Percentiles rank a stretch among this genome's conserved stretches.
These are phyloP conservation scores for Toxotes jaculatrix DNA, from an alignment of 2,113 vertebrate species.

Conservation along the genomic window DNA sequence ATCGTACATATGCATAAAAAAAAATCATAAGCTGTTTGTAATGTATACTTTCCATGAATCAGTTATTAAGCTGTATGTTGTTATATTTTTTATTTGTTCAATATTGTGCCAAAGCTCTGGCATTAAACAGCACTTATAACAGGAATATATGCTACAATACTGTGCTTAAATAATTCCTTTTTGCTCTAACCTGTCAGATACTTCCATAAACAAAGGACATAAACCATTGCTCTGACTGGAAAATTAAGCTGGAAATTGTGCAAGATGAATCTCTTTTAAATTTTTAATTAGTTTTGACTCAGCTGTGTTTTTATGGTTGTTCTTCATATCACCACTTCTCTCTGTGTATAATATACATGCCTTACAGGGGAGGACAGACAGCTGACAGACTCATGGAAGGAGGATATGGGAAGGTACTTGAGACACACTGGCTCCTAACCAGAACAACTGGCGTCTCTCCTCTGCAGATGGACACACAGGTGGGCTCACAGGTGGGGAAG, in stretches of 20 bases:
- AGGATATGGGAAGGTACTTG: slow-evolving; percentile 71
- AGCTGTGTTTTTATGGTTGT: neutral
- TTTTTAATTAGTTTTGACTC: neutral
- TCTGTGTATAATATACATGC: slow-evolving; percentile 14
- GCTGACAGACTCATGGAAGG: slow-evolving; percentile 65
- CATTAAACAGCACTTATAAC: neutral
- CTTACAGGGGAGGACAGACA: slow-evolving; percentile 47
- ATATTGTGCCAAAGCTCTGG: neutral
- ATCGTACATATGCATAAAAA: neutral
- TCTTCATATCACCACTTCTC: neutral
- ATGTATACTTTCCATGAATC: slow-evolving; percentile 9
- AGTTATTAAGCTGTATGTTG: neutral
- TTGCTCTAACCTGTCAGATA: neutral
- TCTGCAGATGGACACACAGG: slow-evolving; percentile 86
- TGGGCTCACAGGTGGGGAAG: slow-evolving; percentile 82
- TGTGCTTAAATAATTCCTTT: neutral
- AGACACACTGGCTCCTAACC: slow-evolving; percentile 81
- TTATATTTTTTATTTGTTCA: neutral
- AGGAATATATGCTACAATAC: neutral
- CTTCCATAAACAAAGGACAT: neutral
- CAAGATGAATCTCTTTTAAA: neutral
- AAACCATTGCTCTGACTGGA: neutral
- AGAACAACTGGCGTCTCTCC: slow-evolving; percentile 83
- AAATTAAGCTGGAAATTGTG: neutral
- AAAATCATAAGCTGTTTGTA: neutral